Evolutionary conservation across 2,888 invertebrate species (phyloP), one percentile per base, ranked within the genome.

Genomic region (Coleophora deauratella): DNA sequence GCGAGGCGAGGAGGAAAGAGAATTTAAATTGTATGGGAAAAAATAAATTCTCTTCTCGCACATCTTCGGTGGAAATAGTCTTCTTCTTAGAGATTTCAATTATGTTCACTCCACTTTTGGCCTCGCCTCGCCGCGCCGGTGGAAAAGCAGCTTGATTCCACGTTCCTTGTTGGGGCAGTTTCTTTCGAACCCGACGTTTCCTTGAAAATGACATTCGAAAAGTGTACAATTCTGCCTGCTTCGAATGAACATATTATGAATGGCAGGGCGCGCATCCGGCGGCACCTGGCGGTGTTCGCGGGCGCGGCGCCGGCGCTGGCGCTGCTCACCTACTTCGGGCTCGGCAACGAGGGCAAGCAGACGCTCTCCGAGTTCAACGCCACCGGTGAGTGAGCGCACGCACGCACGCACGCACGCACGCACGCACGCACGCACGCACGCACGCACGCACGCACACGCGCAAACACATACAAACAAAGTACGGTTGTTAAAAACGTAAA

Each of bases 281-380:
- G 91, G 61, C 98, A 99, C 76, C 86, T 99, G 36, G 76, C 96
- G 27, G 90, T 98, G 51, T 99, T 99, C 82, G 95, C 98, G 0
- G 80, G 95, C 37, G 91, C 99, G 0, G 99, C 99, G 0, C 99
- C 99, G 0, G 68, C 95, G 15, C 85, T 96, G 4, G 95, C 99
- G 0, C 70, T 99, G 11, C 66, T 97, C 0, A 99, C 99, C 0
- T 99, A 94, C 78, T 94, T 97, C 72, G 92, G 96, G 3, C 94
- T 99, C 50, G 97, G 96, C 27, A 91, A 97, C 87, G 94, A 96
- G 69, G 95, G 95, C 57, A 96, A 97, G 66, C 97, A 97, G 73
- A 93, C 93, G 0, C 76, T 98, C 3, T 93, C 93, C 53, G 93
- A 93, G 8, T 89, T 96, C 37, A 97, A 97, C 66, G 97, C 96